Evolutionary conservation across 2,888 invertebrate species (phyloP), one percentile per base, ranked within the genome.

Genomic region (Halictus quadricinctus): DNA sequence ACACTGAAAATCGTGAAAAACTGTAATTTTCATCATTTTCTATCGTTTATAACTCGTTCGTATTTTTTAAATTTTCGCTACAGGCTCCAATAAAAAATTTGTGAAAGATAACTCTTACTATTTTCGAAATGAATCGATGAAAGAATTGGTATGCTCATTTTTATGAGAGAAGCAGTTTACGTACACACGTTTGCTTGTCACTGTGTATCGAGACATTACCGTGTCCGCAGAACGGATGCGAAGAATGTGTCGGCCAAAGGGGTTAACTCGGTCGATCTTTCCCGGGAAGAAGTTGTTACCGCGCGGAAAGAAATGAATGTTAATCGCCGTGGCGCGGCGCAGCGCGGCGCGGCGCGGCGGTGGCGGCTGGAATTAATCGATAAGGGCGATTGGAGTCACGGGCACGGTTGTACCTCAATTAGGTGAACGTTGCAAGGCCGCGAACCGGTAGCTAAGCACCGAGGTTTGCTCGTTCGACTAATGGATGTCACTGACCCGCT

Each of bases 401-500:
- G 41, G 41, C 21, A 72, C 41, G 4, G 66, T 41, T 48, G 66
- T 58, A 77, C 77, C 80, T 73, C 75, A 80, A 79, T 83, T 79
- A 77, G 80, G 79, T 79, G 83, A 79, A 76, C 82, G 77, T 43
- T 54, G 50, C 80, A 73, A 85, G 76, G 74, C 76, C 80, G 81
- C 78, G 83, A 88, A 88, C 82, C 76, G 80, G 80, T 69, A 73
- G 82, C 80, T 89, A 90, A 90, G 84, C 88, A 81, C 79, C 84
- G 73, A 83, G 88, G 84, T 81, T 84, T 85, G 75, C 64, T 75
- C 60, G 82, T 76, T 78, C 69, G 64, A 54, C 79, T 86, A 88
- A 90, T 89, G 88, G 89, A 86, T 92, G 91, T 89, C 90, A 87
- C 84, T 89, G 91, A 91, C 91, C 91, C 80, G 86, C 83, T 91